Base-by-base conservation (phyloP, 1,140 invertebrate genomes). In the Pogonus chalceus region DNA sequence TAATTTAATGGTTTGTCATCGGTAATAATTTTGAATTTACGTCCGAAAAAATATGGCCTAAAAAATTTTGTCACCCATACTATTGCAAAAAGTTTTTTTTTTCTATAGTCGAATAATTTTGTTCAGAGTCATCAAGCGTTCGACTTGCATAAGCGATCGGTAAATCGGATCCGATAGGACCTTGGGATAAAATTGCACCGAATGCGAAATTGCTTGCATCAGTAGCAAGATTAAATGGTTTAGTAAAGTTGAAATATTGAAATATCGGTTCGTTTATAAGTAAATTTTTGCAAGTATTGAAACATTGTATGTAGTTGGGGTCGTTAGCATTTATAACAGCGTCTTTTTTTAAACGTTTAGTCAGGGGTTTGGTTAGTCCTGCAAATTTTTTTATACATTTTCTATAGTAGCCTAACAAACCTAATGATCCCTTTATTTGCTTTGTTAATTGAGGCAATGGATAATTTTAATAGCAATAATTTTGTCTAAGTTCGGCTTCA, bases 51-150 rank as follows among this genome's bases (percentile, higher is more conserved):
- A 57, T 69, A 69, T 7, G 65, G 65, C n/a, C 65, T 37, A 47
- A 74, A 75, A 54, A 72, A 58, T 54, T 71, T 65, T 9, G 72
- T 63, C 3, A 69, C 69, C 64, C 65, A 69, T 14, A 77, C 60
- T 10, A 68, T 64, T 9, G 61, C 66, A 22, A 69, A 39, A 2
- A 64, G 49, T 62, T 69, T 63, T 77, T 75, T 49, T 62, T 61
- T 54, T 69, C 65, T 9, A 59, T 65, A 10, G 59, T 60, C 0
- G 53, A 54, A 55, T 66, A 67, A 54, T 60, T 63, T 46, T 4
- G 48, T 59, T 66, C 64, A 14, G 54, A 51, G 35, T 60, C 57
- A 20, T 56, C 64, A 14, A 69, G 53, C 0, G 63, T 65, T 35
- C 64, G 37, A 2, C 37, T 55, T 1, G 62, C 62, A 55, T 62